Conservation (phyloP, 1,140 invertebrate genomes). For the Hylyphantes graminicola region DNA sequence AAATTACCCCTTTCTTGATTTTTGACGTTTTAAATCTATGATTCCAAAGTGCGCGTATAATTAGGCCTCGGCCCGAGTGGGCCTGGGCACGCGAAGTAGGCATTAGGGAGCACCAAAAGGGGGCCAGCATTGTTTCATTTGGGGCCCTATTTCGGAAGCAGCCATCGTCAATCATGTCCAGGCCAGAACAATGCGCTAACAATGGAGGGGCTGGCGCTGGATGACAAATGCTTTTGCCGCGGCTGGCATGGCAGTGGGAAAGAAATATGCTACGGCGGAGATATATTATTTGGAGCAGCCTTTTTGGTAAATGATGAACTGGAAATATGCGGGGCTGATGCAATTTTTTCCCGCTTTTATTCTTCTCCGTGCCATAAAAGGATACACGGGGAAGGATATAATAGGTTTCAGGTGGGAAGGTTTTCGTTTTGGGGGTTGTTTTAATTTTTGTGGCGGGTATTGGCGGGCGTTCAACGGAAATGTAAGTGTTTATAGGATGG, state of each 20-base stretch:
- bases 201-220: constrained; percentile 42
- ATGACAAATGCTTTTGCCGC: constrained; percentile 59
- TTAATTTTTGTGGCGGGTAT: not conserved
- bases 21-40: constrained; percentile 62
- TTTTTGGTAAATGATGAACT: constrained; percentile 57
- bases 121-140: constrained; percentile 58
- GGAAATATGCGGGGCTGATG: constrained; percentile 41
- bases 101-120: constrained; percentile 45
- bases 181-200: constrained; percentile 51
- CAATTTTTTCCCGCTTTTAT: constrained; percentile 5
- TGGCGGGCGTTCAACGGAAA: not conserved
- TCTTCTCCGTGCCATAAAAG: not conserved
- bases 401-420: constrained; percentile 32
- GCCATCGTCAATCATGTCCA: constrained; percentile 48
- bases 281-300: constrained; percentile 52
- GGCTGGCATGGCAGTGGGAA: constrained; percentile 46
- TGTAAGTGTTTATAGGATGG: too few species aligned
- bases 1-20: constrained; percentile 60
- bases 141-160: constrained; percentile 31
- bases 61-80: constrained; percentile 46
- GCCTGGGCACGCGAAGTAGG: constrained; percentile 49
- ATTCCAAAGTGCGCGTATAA: constrained; percentile 60
- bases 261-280: constrained; percentile 57
- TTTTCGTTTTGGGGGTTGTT: not conserved
- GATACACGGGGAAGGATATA: constrained; percentile 14